Evolutionary conservation across 2,797 vertebrate genomes (phyloP).

Genomic region (Phoebastria nigripes): DNA sequence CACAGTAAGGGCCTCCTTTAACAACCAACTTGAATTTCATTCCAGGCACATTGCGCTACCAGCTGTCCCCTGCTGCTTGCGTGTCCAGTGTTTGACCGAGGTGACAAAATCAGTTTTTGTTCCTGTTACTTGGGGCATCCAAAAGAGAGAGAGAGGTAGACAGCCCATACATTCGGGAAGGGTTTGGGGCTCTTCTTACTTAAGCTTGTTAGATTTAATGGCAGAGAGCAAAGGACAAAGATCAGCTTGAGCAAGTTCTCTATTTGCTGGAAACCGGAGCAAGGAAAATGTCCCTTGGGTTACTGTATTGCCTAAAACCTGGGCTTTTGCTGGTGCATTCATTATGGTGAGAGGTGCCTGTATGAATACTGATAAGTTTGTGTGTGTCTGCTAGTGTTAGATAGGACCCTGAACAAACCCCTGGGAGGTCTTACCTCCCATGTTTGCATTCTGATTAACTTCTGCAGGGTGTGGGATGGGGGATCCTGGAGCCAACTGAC

Average conservation of each 20-base stretch:
- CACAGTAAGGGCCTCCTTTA: neutral
- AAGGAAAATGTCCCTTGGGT: neutral
- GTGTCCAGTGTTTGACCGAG: neutral
- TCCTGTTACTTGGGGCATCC: neutral
- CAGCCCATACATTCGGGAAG: neutral
- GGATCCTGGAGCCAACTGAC: neutral
- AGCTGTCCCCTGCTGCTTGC: neutral
- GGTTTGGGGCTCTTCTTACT: neutral
- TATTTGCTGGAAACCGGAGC: neutral
- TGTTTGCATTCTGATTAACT: neutral
- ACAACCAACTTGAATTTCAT: neutral
- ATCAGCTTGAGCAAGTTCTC: neutral
- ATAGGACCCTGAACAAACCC: neutral
- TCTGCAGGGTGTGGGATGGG: neutral
- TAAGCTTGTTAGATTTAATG: neutral
- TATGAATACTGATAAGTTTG: neutral
- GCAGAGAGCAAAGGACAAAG: neutral
- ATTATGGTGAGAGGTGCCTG: neutral
- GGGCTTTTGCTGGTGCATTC: neutral
- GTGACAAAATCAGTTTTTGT: neutral
- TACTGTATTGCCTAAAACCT: neutral
- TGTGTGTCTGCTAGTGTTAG: neutral
- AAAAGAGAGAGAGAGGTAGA: neutral
- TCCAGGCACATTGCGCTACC: neutral
- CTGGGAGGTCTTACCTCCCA: neutral